Evolutionary conservation across 2,113 vertebrate genomes (phyloP).

Genomic region (Bothrops jararaca): DNA sequence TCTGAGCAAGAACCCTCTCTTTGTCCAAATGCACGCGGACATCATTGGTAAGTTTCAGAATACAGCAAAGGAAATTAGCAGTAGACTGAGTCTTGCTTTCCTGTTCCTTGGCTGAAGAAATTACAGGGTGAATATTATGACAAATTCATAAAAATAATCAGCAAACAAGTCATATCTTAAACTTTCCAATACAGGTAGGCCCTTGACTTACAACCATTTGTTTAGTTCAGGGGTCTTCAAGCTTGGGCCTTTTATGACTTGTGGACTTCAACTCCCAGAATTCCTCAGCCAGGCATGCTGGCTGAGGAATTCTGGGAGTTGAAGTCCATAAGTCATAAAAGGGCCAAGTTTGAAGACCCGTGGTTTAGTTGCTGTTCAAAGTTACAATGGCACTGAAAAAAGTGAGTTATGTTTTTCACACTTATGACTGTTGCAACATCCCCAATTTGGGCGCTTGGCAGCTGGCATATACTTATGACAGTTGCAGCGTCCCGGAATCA

Average conservation of each 20-base stretch:
- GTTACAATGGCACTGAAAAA: not conserved
- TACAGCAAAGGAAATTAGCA: not conserved
- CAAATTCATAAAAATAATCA: not conserved
- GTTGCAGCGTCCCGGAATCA: not conserved
- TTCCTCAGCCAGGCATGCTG: too few species aligned
- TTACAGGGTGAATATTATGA: not conserved
- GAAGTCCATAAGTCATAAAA: too few species aligned
- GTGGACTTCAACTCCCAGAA: too few species aligned
- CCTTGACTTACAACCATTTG: not conserved
- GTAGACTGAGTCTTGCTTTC: not conserved
- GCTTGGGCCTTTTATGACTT: too few species aligned
- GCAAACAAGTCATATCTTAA: not conserved
- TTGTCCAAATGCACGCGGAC: conserved; percentile 90
- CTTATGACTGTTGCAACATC: not conserved
- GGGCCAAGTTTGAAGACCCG: too few species aligned
- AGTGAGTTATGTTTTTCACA: not conserved
- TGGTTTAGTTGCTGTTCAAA: not conserved
- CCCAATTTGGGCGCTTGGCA: not conserved
- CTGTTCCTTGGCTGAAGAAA: not conserved
- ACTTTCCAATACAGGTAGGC: not conserved
- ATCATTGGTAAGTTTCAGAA: conserved; percentile 78
- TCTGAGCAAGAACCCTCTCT: conserved; percentile 92
- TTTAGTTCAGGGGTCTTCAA: not conserved
- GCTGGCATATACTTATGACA: not conserved
- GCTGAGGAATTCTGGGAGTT: too few species aligned